Conservation (phyloP, 2,888 invertebrate genomes). For the Drosophila longiperda region DNA sequence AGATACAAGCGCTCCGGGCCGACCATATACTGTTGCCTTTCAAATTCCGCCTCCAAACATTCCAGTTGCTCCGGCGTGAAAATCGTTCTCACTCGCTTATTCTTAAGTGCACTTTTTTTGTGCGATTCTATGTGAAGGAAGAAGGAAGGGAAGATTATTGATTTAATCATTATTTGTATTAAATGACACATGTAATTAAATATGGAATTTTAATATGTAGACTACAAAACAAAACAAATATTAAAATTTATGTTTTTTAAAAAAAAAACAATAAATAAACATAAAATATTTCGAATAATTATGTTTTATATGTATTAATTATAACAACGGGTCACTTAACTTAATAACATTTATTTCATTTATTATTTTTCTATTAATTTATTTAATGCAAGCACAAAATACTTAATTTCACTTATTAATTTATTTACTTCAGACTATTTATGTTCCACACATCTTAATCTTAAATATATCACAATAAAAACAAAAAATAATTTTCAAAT, state of each 20-base stretch:
- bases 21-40: constrained; percentile 98
- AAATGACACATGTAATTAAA: not conserved
- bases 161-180: not conserved
- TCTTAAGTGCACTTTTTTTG: constrained; percentile 86
- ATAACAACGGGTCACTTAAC: not conserved
- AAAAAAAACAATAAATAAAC: not conserved
- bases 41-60: constrained; percentile 96
- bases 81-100: constrained; percentile 96
- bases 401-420: not conserved
- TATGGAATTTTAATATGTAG: not conserved
- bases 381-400: not conserved
- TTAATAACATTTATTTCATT: not conserved
- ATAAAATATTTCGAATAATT: not conserved
- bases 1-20: constrained; percentile 97
- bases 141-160: no score
- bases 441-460: not conserved
- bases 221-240: not conserved
- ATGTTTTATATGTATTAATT: not conserved
- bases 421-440: not conserved
- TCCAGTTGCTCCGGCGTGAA: constrained; percentile 98
- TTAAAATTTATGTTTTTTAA: not conserved
- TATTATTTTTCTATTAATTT: no score
- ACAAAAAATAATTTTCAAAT: not conserved
- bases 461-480: no score
- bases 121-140: constrained; percentile 80